Base-by-base conservation (phyloP, 2,888 invertebrate species). In the Catocala sponsa region DNA sequence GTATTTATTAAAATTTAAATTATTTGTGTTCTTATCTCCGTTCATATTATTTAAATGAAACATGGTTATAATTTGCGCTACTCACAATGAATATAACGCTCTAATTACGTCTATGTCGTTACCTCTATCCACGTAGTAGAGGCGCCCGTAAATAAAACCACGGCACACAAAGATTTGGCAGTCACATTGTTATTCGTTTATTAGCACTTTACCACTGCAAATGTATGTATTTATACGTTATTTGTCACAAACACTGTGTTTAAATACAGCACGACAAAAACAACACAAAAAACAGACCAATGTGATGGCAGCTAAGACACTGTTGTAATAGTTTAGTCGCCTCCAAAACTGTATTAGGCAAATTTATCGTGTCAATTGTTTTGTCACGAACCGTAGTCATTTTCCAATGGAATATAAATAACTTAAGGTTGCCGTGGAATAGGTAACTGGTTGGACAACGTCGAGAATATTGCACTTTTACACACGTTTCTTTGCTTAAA, bases 301-400 rank as follows among this genome's bases (percentile, higher is more conserved):
- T 59, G 46, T 15, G 63, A 51, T 64, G 59, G 41, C 61, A 51
- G 56, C 48, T 53, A 54, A 68, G 48, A 64, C 63, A 77, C 73
- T 69, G 68, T 25, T 62, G 64, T 32, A 66, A 50, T 32, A 72
- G 59, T 15, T 64, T 57, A 49, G 60, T 52, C 33, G 65, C 58
- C 63, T 62, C 68, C 59, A 66, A 63, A 62, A 63, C 54, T 41
- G 52, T 65, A 49, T 55, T 58, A 57, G 68, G 58, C 46, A 69
- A 64, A 57, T 65, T 57, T 55, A 68, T 83, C 62, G 87, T 88
- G 92, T 82, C 78, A 92, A 93, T 88, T 84, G 76, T 71, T 66
- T 76, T 54, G 81, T 91, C 93, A 92, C 93, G 92, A 90, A 70
- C 67, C 69, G 43, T 76, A 76, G 83, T 83, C 85, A 86, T 87